Evolutionary conservation across 2,888 invertebrate genomes (phyloP), one percentile per base, ranked within the genome.

Genomic region (Drosophila peninsularis): DNA sequence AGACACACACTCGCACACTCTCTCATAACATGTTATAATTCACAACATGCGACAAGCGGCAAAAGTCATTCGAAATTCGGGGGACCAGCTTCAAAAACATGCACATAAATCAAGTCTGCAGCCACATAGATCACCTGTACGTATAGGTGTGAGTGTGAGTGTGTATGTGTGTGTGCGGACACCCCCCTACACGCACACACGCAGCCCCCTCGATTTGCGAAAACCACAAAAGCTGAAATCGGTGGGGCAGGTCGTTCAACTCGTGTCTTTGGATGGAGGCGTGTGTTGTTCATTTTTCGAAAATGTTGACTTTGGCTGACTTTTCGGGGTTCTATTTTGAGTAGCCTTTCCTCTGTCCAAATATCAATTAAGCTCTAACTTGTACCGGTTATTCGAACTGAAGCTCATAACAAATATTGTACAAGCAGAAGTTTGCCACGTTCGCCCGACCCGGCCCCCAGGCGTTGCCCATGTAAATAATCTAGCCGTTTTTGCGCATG

Each of bases 41-140:
- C 74, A 68, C 45, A 54, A 58, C 54, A 55, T 73, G 77, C 44
- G 75, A 78, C 78, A 78, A 68, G 10, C 47, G 45, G 42, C 64
- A 72, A 75, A 75, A 73, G 75, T 75, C 63, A 78, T 64, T 62
- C 54, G 57, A 78, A 78, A 64, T 78, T 78, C 55, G 75, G 42
- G 50, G 55, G 62, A 72, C 62, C 61, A 73, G 75, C 74, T 78
- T 78, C 54, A 74, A 74, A 74, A 76, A 78, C 78, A 74, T 65
- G 64, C 50, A 55, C 67, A 78, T 86, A 81, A 87, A 82, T 82
- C 67, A 87, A 71, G 61, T 69, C 58, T 62, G 54, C 19, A 64
- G 52, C 11, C 62, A 67, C 78, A 75, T 81, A 86, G 80, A 86
- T 82, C 81, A 83, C 60, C 45, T 70, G 56, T 34, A 41, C 47